Conservation (phyloP, 2,113 vertebrate species). For the Sciurus niger region DNA sequence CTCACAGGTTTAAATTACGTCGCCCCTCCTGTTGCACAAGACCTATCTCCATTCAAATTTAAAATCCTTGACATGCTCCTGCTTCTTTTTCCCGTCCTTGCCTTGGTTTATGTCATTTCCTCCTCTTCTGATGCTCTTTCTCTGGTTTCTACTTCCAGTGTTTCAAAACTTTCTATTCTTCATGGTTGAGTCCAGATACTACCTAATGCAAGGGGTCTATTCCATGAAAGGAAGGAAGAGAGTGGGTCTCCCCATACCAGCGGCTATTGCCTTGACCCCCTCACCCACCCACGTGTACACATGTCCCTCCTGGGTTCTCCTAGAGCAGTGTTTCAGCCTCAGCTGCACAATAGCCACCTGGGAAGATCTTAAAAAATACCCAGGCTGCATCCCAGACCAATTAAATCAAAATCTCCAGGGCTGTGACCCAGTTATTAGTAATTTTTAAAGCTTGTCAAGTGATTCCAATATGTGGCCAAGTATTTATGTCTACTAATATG, state of each 20-base stretch:
- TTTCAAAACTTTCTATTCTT: not conserved
- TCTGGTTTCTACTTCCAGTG: not conserved
- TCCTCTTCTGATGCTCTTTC: not conserved
- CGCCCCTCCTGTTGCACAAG: not conserved
- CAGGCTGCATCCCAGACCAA: not conserved
- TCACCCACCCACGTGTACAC: fast-evolving
- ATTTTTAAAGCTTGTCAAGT: conserved; percentile 57
- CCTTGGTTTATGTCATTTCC: not conserved
- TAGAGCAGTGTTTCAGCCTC: not conserved
- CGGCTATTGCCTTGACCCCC: too few relatives aligned
- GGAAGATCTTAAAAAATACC: conserved; percentile 22
- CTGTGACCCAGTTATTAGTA: conserved; percentile 27
- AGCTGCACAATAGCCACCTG: not conserved
- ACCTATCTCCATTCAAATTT: not conserved
- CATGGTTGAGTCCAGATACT: too few relatives aligned
- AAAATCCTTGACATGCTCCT: not conserved
- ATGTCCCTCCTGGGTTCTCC: not conserved
- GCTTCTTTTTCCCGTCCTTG: not conserved
- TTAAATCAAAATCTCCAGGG: conserved; percentile 31
- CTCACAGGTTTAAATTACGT: not conserved
- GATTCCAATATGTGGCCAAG: not conserved
- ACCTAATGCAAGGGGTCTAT: not conserved
- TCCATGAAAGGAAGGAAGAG: not conserved
- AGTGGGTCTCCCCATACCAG: too few relatives aligned
- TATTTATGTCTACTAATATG: not conserved